These are phyloP conservation scores for Cylindroiulus punctatus DNA, from an alignment of 2,888 invertebrate species.

Conservation along the genomic window DNA sequence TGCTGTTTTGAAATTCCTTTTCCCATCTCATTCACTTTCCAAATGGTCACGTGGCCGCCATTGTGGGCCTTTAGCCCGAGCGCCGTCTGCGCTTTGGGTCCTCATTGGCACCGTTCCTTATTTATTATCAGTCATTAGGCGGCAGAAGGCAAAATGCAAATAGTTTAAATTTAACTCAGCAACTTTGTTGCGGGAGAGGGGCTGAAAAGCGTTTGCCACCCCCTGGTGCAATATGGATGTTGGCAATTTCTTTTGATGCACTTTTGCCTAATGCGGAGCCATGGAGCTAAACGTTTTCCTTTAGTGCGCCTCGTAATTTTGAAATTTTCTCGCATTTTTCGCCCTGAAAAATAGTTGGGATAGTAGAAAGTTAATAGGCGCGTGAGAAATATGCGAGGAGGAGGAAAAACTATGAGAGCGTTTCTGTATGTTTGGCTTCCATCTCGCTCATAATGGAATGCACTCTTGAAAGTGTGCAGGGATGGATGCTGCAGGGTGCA, in stretches of 20 bases:
- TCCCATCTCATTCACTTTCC: not conserved
- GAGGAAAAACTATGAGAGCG: not conserved
- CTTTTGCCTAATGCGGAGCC: slow-evolving; percentile 8
- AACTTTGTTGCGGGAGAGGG: not conserved
- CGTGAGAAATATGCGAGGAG: not conserved
- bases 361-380: not conserved
- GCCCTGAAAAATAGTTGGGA: not conserved
- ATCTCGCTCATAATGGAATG: slow-evolving; percentile 27
- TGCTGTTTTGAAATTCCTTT: slow-evolving; percentile 12
- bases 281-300: slow-evolving; percentile 31
- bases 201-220: not conserved
- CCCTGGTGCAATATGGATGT: not conserved
- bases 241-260: not conserved
- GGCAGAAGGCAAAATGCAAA: slow-evolving; percentile 11
- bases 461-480: slow-evolving; percentile 17
- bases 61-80: not conserved
- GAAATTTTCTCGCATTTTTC: slow-evolving; percentile 12
- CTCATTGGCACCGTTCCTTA: not conserved
- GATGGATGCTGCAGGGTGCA: not conserved
- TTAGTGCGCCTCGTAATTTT: slow-evolving; percentile 24
- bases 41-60: not conserved
- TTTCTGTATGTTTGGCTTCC: slow-evolving; percentile 1
- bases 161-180: slow-evolving; percentile 13
- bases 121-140: slow-evolving; percentile 7
- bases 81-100: not conserved